Evolutionary conservation across 2,888 invertebrate species (phyloP).

Genomic region (Stictocephala bisonia): DNA sequence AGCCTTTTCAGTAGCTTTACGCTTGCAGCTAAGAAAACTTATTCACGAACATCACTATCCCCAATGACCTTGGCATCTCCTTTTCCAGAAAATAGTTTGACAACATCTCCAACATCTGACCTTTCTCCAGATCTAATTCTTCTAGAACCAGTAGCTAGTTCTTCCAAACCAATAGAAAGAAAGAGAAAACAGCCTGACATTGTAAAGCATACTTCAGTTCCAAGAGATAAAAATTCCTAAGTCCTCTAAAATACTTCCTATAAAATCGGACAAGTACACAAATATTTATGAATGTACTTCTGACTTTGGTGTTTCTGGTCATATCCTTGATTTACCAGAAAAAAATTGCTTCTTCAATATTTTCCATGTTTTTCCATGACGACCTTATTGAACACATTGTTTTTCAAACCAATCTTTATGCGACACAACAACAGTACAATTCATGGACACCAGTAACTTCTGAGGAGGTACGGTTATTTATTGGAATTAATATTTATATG

Average conservation of each 20-base stretch:
- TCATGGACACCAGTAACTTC: not conserved
- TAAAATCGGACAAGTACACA: not conserved
- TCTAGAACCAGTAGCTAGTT: not conserved
- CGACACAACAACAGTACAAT: not conserved
- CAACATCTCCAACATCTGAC: not conserved
- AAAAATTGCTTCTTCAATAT: not conserved
- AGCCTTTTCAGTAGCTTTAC: not conserved
- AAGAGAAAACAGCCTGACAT: not conserved
- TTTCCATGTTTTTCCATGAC: not conserved
- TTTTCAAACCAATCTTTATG: too few species aligned
- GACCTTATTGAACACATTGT: constrained; percentile 17
- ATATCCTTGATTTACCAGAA: not conserved
- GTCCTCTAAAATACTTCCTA: not conserved
- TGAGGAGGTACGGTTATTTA: not conserved
- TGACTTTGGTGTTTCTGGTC: not conserved
- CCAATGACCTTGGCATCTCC: not conserved
- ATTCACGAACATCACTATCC: not conserved
- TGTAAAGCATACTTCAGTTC: not conserved
- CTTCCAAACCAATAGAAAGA: not conserved
- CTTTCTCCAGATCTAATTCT: too few species aligned
- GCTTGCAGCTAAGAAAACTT: not conserved
- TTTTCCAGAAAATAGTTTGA: not conserved
- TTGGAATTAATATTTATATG: too few species aligned
- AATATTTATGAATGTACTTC: not conserved
- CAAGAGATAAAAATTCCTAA: not conserved